Evolutionary conservation across 2,797 vertebrate species (phyloP).

Genomic region (Aotus griseimembra): DNA sequence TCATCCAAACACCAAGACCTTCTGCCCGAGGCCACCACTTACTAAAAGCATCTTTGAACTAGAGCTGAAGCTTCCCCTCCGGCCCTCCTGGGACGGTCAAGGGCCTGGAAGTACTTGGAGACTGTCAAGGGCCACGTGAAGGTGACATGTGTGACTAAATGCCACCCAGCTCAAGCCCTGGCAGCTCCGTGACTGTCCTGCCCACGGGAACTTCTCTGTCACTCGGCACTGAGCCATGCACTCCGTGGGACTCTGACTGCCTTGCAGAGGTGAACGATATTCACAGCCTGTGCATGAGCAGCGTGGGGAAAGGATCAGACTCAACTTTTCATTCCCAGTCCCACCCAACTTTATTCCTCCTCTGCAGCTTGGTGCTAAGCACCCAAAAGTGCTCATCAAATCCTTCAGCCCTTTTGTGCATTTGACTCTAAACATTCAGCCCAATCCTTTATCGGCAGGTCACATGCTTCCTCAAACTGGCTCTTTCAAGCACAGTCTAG

Average conservation of each 20-base stretch:
- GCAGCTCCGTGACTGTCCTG: neutral
- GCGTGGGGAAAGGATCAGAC: no score
- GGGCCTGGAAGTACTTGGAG: neutral
- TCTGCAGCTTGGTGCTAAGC: neutral
- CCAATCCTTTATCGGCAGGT: neutral
- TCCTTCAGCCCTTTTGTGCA: neutral
- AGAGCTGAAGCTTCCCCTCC: accelerated
- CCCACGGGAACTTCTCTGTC: no score
- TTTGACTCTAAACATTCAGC: neutral
- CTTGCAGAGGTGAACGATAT: no score
- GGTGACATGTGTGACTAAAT: neutral
- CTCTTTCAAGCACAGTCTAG: neutral
- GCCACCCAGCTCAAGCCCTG: accelerated
- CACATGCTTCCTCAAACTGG: neutral
- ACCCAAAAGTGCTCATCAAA: neutral
- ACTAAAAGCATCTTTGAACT: no score
- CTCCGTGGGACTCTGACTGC: neutral
- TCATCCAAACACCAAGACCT: neutral
- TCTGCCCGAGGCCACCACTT: no score
- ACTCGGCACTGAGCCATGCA: neutral
- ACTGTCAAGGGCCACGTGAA: neutral
- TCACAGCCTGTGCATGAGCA: neutral
- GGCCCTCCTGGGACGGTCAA: no score
- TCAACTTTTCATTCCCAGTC: neutral
- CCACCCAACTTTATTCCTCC: neutral